Percentiles rank a stretch among this genome's conserved stretches.
These are phyloP conservation scores for Charaxes varanes DNA, from an alignment of 1,140 invertebrate genomes.

Conservation along the genomic window DNA sequence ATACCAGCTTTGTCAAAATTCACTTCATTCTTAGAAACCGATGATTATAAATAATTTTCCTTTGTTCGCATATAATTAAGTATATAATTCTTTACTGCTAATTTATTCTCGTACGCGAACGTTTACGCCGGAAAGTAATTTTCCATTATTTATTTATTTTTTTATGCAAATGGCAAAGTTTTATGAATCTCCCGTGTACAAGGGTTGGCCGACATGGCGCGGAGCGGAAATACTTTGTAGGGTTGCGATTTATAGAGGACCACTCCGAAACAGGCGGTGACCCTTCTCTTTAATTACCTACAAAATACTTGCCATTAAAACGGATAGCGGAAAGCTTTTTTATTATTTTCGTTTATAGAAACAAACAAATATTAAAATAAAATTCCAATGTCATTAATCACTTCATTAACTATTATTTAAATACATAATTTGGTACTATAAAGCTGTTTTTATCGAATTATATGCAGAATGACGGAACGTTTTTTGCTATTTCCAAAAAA, in stretches of 20 bases:
- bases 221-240: conserved; percentile 60
- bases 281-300: conserved; percentile 66
- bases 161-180: conserved; percentile 27
- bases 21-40: too few species aligned
- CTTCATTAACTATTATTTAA: too few species aligned
- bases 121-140: conserved; percentile 8
- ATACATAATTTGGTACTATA: too few species aligned
- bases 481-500: too few species aligned
- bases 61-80: neutral
- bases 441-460: too few species aligned
- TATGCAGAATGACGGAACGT: too few species aligned
- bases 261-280: conserved; percentile 39
- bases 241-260: conserved; percentile 70
- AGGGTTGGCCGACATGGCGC: conserved; percentile 26
- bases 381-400: too few species aligned
- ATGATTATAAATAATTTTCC: neutral
- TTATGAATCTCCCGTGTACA: conserved; percentile 30
- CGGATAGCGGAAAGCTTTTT: too few species aligned
- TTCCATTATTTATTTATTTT: conserved; percentile 11
- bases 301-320: conserved; percentile 61
- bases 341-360: too few species aligned
- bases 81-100: neutral
- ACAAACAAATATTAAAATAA: too few species aligned
- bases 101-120: conserved; percentile 1
- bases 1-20: too few species aligned